Percentiles rank a stretch among this genome's conserved stretches.
Evolutionary conservation across 2,888 invertebrate species (phyloP).

Genomic region (Mythimna albipuncta): DNA sequence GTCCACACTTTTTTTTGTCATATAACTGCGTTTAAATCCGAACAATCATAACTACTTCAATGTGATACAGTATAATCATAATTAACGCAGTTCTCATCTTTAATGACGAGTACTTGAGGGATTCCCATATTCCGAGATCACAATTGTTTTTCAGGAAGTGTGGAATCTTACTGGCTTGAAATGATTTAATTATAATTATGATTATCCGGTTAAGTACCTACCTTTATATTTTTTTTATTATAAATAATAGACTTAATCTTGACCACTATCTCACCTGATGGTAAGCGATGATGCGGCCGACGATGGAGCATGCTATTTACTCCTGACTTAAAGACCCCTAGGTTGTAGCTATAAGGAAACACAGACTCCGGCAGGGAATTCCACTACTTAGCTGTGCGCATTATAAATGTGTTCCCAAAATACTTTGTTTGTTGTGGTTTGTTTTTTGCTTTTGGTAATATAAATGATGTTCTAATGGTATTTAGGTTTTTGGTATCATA

Average conservation of each 20-base stretch:
- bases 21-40: slow-evolving; percentile 1
- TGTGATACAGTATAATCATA: slow-evolving; percentile 22
- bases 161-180: slow-evolving; percentile 33
- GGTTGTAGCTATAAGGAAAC: too few species aligned
- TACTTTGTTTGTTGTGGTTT: too few species aligned
- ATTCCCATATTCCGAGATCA: slow-evolving; percentile 45
- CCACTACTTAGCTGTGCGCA: too few species aligned
- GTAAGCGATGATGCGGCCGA: too few species aligned
- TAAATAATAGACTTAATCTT: too few species aligned
- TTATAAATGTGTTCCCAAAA: too few species aligned
- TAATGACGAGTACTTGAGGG: slow-evolving; percentile 30
- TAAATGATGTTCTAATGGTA: not conserved
- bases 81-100: slow-evolving; percentile 38
- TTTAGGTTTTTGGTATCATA: not conserved
- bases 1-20: not conserved
- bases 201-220: not conserved
- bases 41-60: slow-evolving; percentile 19
- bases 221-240: too few species aligned
- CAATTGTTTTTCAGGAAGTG: slow-evolving; percentile 24
- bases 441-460: not conserved
- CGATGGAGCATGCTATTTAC: too few species aligned
- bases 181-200: slow-evolving; percentile 22
- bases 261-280: too few species aligned
- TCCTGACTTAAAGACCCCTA: too few species aligned
- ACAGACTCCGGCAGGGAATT: too few species aligned